phyloP scores from a whole-genome alignment of 2,797 vertebrate genomes.

The Periparus ater region DNA sequence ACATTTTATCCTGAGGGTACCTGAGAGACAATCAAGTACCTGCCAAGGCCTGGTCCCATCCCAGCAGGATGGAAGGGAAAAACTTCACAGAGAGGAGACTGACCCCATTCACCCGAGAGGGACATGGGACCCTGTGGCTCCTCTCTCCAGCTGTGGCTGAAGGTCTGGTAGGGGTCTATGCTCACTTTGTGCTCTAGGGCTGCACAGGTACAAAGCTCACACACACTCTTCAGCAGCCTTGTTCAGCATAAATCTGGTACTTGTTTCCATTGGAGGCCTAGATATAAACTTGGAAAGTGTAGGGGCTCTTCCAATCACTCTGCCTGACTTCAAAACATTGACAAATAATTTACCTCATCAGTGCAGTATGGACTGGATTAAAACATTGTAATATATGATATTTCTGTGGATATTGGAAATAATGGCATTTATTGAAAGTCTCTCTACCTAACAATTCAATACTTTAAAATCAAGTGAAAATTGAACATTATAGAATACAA shows the following conservation, averaged over 20 bases:
- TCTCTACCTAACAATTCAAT: neutral
- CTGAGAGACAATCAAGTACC: neutral
- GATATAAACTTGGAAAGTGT: constrained; percentile 67
- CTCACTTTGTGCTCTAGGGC: neutral
- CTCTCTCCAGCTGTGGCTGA: neutral
- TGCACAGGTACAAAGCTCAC: neutral
- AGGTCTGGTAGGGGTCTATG: neutral
- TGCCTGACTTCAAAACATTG: constrained; percentile 72
- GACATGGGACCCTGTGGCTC: accelerated
- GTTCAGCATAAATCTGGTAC: neutral
- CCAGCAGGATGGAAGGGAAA: neutral
- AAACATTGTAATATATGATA: constrained; percentile 45
- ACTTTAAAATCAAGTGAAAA: constrained; percentile 25
- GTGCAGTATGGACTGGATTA: constrained; percentile 49
- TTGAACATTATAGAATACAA: neutral
- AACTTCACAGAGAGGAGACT: neutral
- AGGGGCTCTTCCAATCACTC: constrained; percentile 64
- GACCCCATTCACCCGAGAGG: no score
- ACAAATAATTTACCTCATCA: constrained; percentile 56
- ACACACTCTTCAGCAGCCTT: neutral
- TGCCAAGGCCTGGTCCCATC: neutral
- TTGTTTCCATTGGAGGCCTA: constrained; percentile 75
- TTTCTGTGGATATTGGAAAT: constrained; percentile 16
- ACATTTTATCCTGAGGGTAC: neutral
- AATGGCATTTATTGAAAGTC: neutral